phyloP scores from a whole-genome alignment of 2,888 invertebrate species.

The Amblyjoppa fuscipennis region DNA sequence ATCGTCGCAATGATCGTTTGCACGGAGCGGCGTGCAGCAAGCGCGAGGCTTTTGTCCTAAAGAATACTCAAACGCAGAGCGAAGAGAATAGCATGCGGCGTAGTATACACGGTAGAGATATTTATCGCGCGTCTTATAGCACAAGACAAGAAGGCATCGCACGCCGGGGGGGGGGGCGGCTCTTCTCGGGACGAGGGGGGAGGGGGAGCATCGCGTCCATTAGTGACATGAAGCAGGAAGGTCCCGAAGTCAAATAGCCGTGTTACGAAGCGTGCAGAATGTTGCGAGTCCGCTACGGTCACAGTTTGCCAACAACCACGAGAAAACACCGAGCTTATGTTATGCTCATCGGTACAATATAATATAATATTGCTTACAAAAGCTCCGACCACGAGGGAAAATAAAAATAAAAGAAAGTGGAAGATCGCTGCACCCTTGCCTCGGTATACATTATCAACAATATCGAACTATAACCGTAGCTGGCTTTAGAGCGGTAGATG shows the following conservation, averaged over 20 bases:
- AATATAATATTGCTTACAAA: constrained; percentile 24
- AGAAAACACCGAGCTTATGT: constrained; percentile 19
- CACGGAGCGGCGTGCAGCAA: background rate
- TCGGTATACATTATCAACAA: background rate
- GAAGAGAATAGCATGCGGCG: background rate
- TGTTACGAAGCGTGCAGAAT: constrained; percentile 64
- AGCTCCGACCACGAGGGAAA: constrained; percentile 13
- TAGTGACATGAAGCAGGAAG: constrained; percentile 60
- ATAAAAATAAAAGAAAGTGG: constrained; percentile 11
- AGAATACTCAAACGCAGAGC: background rate
- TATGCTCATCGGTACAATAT: constrained; percentile 2
- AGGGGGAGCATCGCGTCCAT: constrained; percentile 52
- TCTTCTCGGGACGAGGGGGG: background rate
- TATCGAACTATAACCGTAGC: constrained; percentile 3
- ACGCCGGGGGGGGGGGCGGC: background rate
- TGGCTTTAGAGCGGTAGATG: background rate
- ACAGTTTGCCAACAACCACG: constrained; percentile 40
- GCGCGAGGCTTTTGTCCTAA: background rate
- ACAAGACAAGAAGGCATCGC: constrained; percentile 5
- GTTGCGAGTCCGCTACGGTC: constrained; percentile 45
- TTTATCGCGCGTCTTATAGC: constrained; percentile 39
- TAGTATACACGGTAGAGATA: constrained; percentile 22
- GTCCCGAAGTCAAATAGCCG: constrained; percentile 60
- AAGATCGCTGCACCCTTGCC: constrained; percentile 37
- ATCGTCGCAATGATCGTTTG: no score